Evolutionary conservation across 2,797 vertebrate genomes (phyloP), one percentile per base, ranked within the genome.

Genomic region (Hyperoplus lanceolatus): DNA sequence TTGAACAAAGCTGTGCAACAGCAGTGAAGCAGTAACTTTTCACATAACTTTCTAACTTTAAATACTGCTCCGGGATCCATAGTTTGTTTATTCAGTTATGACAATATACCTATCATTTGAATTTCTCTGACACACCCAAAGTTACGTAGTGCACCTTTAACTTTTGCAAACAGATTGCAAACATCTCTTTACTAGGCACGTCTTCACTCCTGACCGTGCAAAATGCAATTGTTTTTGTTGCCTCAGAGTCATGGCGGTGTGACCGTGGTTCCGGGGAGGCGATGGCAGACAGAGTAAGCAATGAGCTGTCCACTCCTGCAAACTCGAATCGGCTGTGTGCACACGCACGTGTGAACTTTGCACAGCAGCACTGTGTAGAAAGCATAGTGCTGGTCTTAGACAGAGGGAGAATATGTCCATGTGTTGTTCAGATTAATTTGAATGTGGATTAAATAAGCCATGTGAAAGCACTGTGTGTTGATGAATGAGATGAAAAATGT

Each of bases 211-310:
- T 29, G 29, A 29, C 3, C 29, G 29, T 29, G 29, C 29, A 29
- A 3, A 29, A 29, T 29, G 29, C 3, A 16, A 46, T 63, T 46
- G 42, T 16, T 42, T n/a, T 51, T 29, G 62, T 72, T 63, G 64
- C 60, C 51, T 66, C 70, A 48, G 62, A 73, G 75, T 59, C 29
- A 2, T 56, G 77, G 51, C 58, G 36, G 56, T 61, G 53, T 4
- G n/a, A 66, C 64, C 12, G 50, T 59, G 3, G 46, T 12, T 76
- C 60, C 73, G 61, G 64, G 53, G 56, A 71, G 53, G 58, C 9
- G 43, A 73, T 78, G 69, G 60, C 71, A 77, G 64, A 56, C 61
- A 13, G 14, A 63, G 61, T 66, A n/a, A 57, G 69, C 62, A 46
- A 60, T 70, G 56, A 51, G 75, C 13, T 0, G 21, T 70, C 36